Evolutionary conservation across 2,888 invertebrate genomes (phyloP).

Genomic region (Hofmannophila pseudospretella): DNA sequence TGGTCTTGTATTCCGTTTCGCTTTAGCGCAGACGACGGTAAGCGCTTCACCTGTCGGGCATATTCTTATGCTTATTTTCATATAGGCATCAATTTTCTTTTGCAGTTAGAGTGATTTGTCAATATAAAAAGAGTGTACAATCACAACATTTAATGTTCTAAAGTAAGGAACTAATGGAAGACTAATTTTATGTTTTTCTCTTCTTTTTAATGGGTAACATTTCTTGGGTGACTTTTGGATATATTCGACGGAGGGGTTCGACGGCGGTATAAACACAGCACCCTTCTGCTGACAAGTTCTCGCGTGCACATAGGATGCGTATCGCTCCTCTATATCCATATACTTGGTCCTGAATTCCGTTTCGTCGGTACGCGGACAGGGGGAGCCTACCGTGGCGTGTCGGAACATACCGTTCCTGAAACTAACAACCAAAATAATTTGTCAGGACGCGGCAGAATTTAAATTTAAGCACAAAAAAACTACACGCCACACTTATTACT

Average conservation of each 20-base stretch:
- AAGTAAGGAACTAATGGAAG: constrained; percentile 4
- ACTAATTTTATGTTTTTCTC: constrained; percentile 43
- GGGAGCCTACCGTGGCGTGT: constrained; percentile 61
- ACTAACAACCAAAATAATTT: constrained; percentile 46
- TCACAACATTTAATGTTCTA: not conserved
- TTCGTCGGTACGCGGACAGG: constrained; percentile 51
- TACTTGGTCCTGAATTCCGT: constrained; percentile 67
- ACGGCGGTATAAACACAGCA: constrained; percentile 45
- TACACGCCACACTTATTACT: too few species aligned
- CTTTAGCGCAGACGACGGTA: constrained; percentile 62
- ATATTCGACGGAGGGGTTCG: constrained; percentile 46
- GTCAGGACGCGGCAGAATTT: constrained; percentile 19
- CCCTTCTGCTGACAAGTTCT: constrained; percentile 12
- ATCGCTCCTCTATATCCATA: constrained; percentile 63
- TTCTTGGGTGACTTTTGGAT: constrained; percentile 53
- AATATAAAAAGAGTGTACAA: not conserved
- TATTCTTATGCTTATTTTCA: constrained; percentile 8
- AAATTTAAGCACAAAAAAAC: not conserved
- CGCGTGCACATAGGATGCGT: constrained; percentile 46
- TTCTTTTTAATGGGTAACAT: constrained; percentile 42
- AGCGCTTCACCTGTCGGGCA: constrained; percentile 48
- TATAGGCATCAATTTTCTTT: too few species aligned
- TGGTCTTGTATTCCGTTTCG: constrained; percentile 68
- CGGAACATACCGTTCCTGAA: constrained; percentile 72
- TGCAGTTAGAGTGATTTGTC: too few species aligned